phyloP scores from a whole-genome alignment of 37 sponge, comb jelly and placozoan species.

The Crambe crambe region DNA sequence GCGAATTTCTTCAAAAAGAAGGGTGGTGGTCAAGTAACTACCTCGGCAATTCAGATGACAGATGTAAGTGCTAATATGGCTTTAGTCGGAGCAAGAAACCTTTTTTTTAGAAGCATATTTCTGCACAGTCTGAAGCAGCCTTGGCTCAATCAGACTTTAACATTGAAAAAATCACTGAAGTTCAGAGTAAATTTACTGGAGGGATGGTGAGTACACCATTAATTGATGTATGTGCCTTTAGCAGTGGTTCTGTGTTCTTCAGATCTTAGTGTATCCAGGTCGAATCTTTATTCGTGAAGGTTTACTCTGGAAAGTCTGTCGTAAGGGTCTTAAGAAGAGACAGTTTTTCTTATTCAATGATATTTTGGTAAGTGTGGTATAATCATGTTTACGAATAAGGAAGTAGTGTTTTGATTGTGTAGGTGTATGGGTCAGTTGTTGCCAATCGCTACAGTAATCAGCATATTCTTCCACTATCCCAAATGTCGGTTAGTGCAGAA shows the following conservation, averaged over 20 bases:
- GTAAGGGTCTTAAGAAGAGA: constrained; percentile 79
- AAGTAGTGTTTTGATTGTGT: not conserved
- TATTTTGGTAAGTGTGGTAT: constrained; percentile 65
- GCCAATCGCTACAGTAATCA: constrained; percentile 68
- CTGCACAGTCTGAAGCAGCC: constrained; percentile 55
- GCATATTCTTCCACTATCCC: constrained; percentile 57
- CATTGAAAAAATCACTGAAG: constrained; percentile 73
- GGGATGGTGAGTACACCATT: constrained; percentile 59
- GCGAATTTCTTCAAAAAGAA: constrained; percentile 19
- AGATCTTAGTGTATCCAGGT: constrained; percentile 73
- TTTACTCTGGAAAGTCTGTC: constrained; percentile 68
- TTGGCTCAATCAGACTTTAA: constrained; percentile 83
- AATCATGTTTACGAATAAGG: not conserved
- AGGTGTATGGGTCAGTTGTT: constrained; percentile 77
- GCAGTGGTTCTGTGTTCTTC: not conserved
- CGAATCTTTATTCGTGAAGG: constrained; percentile 83
- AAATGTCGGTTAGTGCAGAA: constrained; percentile 66
- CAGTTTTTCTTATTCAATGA: constrained; percentile 89
- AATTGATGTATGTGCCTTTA: not conserved
- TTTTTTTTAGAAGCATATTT: no score
- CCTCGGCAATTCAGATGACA: constrained; percentile 3
- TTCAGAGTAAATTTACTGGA: constrained; percentile 77
- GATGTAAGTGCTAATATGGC: not conserved
- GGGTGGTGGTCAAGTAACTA: not conserved
- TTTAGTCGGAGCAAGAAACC: no score